Percentiles rank a stretch among this genome's conserved stretches.
Conservation (phyloP, 2,797 vertebrate species). For the Ctenopoma kingsleyae region DNA sequence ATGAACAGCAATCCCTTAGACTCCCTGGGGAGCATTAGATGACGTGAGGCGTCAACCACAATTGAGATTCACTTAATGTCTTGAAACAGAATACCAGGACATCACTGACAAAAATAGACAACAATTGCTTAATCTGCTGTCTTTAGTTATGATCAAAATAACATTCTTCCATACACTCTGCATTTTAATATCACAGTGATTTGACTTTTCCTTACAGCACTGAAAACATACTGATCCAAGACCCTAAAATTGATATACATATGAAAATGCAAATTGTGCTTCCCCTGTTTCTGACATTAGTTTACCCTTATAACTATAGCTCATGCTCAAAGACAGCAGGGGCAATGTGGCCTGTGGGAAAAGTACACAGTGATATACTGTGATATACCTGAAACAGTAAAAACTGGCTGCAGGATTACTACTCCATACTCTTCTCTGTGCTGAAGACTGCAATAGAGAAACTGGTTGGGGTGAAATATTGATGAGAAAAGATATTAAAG, state of each 20-base stretch:
- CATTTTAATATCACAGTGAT: background rate
- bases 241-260: background rate
- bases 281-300: background rate
- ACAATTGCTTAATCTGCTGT: conserved; percentile 6
- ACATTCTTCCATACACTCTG: conserved; percentile 1
- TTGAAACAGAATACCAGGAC: conserved; percentile 2
- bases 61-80: conserved; percentile 46
- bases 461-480: conserved; percentile 62
- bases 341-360: background rate
- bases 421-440: conserved; percentile 17
- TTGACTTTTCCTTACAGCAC: background rate
- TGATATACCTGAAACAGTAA: background rate
- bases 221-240: background rate
- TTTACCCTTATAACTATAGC: background rate
- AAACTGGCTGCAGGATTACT: conserved; percentile 8
- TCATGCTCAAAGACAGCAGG: background rate
- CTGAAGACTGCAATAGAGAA: conserved; percentile 40
- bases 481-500: conserved; percentile 63
- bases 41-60: conserved; percentile 39
- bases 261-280: background rate
- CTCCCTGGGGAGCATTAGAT: conserved; percentile 28
- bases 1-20: conserved; percentile 33
- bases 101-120: conserved; percentile 27
- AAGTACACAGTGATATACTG: background rate
- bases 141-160: conserved; percentile 22